phyloP scores from a whole-genome alignment of 2,888 invertebrate genomes.

The Plebejus argus region DNA sequence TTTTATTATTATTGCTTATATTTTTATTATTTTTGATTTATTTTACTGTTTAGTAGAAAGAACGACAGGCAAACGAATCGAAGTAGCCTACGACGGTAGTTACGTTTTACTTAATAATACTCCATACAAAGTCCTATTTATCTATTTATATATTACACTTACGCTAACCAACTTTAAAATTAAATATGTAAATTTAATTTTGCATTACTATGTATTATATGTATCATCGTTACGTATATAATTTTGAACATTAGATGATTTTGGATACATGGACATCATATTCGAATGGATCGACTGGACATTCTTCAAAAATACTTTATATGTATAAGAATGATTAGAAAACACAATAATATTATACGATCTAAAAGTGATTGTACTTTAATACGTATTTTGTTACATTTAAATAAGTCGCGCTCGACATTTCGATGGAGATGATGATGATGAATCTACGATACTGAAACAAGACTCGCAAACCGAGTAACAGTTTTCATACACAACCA shows the following conservation, averaged over 20 bases:
- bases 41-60: conserved; percentile 2
- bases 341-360: conserved; percentile 50
- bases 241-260: conserved; percentile 79
- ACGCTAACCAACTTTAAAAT: conserved; percentile 74
- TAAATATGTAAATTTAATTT: conserved; percentile 77
- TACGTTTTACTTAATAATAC: conserved; percentile 50
- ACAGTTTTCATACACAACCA: conserved; percentile 63
- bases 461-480: conserved; percentile 59
- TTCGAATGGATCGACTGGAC: conserved; percentile 28
- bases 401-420: conserved; percentile 59
- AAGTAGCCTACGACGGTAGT: conserved; percentile 30
- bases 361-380: conserved; percentile 77
- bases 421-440: conserved; percentile 47
- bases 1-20: conserved; percentile 16
- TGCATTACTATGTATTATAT: conserved; percentile 80
- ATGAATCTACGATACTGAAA: conserved; percentile 52
- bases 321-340: conserved; percentile 57
- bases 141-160: conserved; percentile 77
- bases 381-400: conserved; percentile 78
- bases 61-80: conserved; percentile 25
- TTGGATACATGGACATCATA: conserved; percentile 61
- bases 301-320: conserved; percentile 71
- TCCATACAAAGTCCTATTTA: conserved; percentile 76
- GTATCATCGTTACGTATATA: conserved; percentile 81
- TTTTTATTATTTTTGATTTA: conserved; percentile 1